A percentile compares a stretch with the other conserved stretches of the same genome.
These are phyloP conservation scores for Aleiodes sp. DNA, from an alignment of 1,140 invertebrate genomes.

Conservation along the genomic window DNA sequence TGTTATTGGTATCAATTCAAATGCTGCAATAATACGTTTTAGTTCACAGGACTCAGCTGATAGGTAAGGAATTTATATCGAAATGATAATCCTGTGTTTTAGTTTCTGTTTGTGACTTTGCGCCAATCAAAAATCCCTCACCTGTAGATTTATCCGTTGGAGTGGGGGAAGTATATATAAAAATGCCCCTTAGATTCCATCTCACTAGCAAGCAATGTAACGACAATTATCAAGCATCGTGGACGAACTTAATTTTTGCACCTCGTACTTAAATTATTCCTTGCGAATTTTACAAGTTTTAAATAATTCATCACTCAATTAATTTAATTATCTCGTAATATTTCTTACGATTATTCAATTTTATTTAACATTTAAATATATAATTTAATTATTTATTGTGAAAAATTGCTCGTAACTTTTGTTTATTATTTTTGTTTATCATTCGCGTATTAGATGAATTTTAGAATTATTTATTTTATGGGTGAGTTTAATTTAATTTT, in stretches of 20 bases:
- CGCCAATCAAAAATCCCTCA: slow-evolving; percentile 13
- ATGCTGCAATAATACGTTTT: slow-evolving; percentile 78
- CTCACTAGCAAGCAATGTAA: slow-evolving; percentile 13
- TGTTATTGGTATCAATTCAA: slow-evolving; percentile 72
- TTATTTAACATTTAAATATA: slow-evolving; percentile 22
- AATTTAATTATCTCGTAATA: slow-evolving; percentile 21
- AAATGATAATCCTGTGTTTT: slow-evolving; percentile 22
- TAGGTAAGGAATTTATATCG: slow-evolving; percentile 67
- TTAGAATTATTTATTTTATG: not conserved
- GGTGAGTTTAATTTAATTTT: slow-evolving; percentile 1
- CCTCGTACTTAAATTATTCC: not conserved
- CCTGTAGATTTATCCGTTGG: not conserved
- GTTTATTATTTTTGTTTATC: not conserved
- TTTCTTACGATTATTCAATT: slow-evolving; percentile 19
- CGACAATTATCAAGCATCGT: slow-evolving; percentile 13
- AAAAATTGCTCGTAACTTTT: not conserved
- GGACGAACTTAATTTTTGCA: not conserved
- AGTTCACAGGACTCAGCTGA: slow-evolving; percentile 75
- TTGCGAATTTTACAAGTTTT: not conserved
- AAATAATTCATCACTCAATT: not conserved
- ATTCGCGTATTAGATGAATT: not conserved
- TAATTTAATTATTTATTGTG: slow-evolving; percentile 1
- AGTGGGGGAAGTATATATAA: slow-evolving; percentile 9
- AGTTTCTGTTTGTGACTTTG: slow-evolving; percentile 10
- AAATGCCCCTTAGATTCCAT: not conserved